Conservation (phyloP, 2,113 vertebrate genomes). For the Struthidea cinerea region DNA sequence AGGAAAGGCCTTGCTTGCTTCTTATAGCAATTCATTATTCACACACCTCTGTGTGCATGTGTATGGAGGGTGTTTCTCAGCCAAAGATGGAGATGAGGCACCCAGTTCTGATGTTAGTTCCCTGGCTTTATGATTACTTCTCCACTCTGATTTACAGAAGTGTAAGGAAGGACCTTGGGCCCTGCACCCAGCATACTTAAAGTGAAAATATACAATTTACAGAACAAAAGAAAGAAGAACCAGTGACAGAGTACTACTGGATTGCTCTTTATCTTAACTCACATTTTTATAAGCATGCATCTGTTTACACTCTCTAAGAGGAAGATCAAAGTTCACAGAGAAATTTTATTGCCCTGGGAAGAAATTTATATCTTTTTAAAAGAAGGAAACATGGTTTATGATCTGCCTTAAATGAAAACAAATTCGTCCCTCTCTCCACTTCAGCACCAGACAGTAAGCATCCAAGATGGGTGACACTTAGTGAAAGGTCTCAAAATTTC, state of each 20-base stretch:
- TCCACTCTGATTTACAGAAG: background rate
- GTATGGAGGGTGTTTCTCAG: background rate
- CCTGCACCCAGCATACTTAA: background rate
- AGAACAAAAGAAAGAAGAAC: background rate
- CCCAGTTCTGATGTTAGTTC: background rate
- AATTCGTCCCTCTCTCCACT: background rate
- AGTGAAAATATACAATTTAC: background rate
- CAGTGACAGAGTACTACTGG: background rate
- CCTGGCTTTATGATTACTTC: background rate
- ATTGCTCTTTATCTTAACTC: background rate
- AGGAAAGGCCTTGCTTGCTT: background rate
- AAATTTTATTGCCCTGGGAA: slow-evolving; percentile 37
- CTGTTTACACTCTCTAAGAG: background rate
- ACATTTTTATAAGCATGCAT: background rate
- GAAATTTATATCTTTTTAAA: background rate
- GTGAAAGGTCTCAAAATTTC: background rate
- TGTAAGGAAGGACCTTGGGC: background rate
- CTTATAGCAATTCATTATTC: background rate
- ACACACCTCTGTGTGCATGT: background rate
- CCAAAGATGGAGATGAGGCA: background rate
- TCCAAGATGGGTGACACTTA: background rate
- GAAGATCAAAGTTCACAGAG: background rate
- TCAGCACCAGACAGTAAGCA: background rate
- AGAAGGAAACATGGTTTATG: background rate
- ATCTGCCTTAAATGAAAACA: background rate